Evolutionary conservation across 2,797 vertebrate species (phyloP), one percentile per base, ranked within the genome.

Genomic region (Coracias cyanogaster): DNA sequence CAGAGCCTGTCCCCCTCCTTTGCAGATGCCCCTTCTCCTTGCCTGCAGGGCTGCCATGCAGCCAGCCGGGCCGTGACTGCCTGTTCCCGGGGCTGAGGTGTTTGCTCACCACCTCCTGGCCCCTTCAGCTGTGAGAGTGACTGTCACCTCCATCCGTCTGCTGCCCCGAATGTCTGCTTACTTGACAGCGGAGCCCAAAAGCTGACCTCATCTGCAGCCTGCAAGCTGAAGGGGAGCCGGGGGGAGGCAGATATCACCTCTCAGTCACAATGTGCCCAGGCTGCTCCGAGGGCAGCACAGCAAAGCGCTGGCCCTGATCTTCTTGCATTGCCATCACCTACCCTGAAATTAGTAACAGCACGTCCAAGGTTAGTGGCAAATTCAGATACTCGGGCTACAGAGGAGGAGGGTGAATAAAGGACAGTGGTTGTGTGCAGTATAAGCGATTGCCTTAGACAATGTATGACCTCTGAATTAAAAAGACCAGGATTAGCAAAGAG

Each of bases 281-380:
- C 91, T 94, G 95, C 91, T 95, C 94, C 0, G 2, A 41, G 95
- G 94, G 93, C 90, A 96, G 88, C 33, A 2, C 88, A 54, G 93
- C 81, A 86, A 82, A 94, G 67, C 12, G 37, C 88, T 80, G 90
- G 86, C 93, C 94, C 93, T 94, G 95, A 96, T 94, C 94, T 82
- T 64, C 92, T 93, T 91, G 86, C 88, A 6, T 93, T 89, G 94
- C 93, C 94, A 94, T 94, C 90, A 95, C 90, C 90, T 90, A 96
- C 93, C 93, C 96, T 92, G 93, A 93, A 97, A 96, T 95, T 96
- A 95, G 96, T 58, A 95, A 93, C 93, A 94, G 88, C 78, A 43
- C 1, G 7, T 82, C 95, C 96, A 96, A 95, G 94, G 95, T 96
- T 89, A 97, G 93, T 45, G 80, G 82, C 72, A 82, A 94, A 96